phyloP scores from a whole-genome alignment of 2,113 vertebrate species.

The Pipa parva region DNA sequence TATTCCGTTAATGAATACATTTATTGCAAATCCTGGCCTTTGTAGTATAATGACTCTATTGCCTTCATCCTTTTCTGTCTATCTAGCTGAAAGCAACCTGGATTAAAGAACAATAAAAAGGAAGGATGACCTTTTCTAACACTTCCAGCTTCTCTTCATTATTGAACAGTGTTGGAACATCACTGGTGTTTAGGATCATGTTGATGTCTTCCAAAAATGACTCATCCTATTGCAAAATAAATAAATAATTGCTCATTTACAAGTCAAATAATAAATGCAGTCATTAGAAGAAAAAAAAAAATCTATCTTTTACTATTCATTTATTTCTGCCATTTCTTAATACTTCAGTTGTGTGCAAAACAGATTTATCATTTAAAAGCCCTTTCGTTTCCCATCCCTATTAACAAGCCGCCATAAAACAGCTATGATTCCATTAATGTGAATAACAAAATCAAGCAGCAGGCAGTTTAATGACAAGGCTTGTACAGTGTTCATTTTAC shows the following conservation, averaged over 20 bases:
- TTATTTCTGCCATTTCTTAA: constrained; percentile 49
- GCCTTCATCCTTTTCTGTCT: constrained; percentile 15
- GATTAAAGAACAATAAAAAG: constrained; percentile 41
- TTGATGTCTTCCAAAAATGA: constrained; percentile 55
- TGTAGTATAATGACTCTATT: constrained; percentile 12
- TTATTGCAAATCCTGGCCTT: neutral
- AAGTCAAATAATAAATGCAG: constrained; percentile 49
- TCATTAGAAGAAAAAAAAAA: constrained; percentile 44
- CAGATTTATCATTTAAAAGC: constrained; percentile 55
- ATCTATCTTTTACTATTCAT: constrained; percentile 52
- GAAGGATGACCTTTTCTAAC: constrained; percentile 51
- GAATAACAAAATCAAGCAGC: constrained; percentile 60
- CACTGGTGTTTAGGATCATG: constrained; percentile 37
- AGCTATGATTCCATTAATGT: constrained; percentile 64
- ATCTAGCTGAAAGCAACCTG: constrained; percentile 13
- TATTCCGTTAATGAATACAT: neutral
- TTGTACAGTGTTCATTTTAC: constrained; percentile 60
- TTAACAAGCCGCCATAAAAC: constrained; percentile 65
- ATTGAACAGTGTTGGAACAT: constrained; percentile 49
- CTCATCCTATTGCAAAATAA: constrained; percentile 52
- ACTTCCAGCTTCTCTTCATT: constrained; percentile 57
- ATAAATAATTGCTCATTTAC: constrained; percentile 55
- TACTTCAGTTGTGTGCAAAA: constrained; percentile 51
- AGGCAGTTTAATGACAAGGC: constrained; percentile 61
- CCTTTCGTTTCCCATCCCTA: constrained; percentile 54